Evolutionary conservation across 2,113 vertebrate species (phyloP).

Genomic region (Apteryx mantelli): DNA sequence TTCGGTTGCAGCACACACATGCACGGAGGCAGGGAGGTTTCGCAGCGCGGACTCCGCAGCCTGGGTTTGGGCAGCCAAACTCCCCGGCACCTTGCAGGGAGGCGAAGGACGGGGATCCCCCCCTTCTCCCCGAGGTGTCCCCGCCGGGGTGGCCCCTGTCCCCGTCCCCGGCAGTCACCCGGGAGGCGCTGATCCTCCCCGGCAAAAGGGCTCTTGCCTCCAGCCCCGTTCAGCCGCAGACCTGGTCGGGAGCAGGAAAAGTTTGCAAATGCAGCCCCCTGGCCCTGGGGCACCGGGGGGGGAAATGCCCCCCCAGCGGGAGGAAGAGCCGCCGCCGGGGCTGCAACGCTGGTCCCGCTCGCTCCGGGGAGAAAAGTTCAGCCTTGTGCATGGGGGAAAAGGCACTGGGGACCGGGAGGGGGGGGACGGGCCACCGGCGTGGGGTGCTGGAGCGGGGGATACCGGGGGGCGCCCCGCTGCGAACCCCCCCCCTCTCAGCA

Average conservation of each 20-base stretch:
- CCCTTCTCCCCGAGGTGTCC: neutral
- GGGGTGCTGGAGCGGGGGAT: neutral
- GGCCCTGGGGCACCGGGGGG: neutral
- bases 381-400: slow-evolving; percentile 28
- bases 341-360: neutral
- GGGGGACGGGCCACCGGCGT: slow-evolving; percentile 6
- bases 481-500: neutral
- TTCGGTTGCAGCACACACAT: slow-evolving; percentile 23
- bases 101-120: rapidly evolving
- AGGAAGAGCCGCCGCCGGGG: neutral
- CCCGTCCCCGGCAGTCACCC: neutral
- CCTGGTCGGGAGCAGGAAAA: slow-evolving; percentile 27
- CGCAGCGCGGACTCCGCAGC: slow-evolving; percentile 6
- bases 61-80: neutral
- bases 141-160: neutral
- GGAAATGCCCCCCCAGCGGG: neutral
- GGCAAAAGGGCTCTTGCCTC: neutral
- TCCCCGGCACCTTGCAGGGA: neutral
- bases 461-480: neutral
- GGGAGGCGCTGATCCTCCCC: neutral
- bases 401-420: slow-evolving; percentile 38
- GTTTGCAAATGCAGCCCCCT: slow-evolving; percentile 42
- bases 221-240: neutral
- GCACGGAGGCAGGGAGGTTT: neutral
- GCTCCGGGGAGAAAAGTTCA: slow-evolving; percentile 66